Percentiles rank a stretch among this genome's conserved stretches.
These are phyloP conservation scores for Suricata suricatta DNA, from an alignment of 2,113 vertebrate genomes.

Conservation along the genomic window DNA sequence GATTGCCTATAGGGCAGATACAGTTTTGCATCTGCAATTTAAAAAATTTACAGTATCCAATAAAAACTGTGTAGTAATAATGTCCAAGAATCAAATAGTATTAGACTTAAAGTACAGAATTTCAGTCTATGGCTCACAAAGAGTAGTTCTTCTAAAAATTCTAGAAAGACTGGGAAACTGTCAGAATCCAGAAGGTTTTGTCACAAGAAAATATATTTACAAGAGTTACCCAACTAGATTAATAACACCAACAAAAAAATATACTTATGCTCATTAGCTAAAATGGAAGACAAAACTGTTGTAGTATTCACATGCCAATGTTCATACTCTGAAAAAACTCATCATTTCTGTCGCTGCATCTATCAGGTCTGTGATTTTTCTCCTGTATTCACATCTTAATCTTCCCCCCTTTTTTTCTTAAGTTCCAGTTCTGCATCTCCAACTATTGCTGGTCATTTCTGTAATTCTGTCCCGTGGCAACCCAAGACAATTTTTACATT, in stretches of 20 bases:
- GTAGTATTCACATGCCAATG: neutral
- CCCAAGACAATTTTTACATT: slow-evolving; percentile 36
- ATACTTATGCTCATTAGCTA: neutral
- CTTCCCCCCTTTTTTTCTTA: neutral
- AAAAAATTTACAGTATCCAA: slow-evolving; percentile 26
- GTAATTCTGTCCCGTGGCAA: neutral
- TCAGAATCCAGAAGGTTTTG: neutral
- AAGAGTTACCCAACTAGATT: slow-evolving; percentile 19
- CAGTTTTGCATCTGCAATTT: slow-evolving; percentile 4
- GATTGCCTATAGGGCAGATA: neutral
- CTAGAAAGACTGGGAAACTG: neutral
- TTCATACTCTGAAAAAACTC: neutral
- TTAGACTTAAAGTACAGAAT: neutral
- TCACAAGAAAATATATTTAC: slow-evolving; percentile 12
- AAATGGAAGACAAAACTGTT: neutral
- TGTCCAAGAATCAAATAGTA: neutral
- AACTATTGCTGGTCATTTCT: neutral
- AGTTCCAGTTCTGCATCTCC: neutral
- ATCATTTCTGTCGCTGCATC: neutral
- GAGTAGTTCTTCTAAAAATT: slow-evolving; percentile 2
- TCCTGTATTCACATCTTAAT: neutral
- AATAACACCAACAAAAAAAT: neutral
- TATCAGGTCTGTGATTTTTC: neutral
- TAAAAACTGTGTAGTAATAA: neutral
- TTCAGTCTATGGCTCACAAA: slow-evolving; percentile 22